Evolutionary conservation across 1,140 invertebrate species (phyloP).

Genomic region (Pygmarrhopalites habei): DNA sequence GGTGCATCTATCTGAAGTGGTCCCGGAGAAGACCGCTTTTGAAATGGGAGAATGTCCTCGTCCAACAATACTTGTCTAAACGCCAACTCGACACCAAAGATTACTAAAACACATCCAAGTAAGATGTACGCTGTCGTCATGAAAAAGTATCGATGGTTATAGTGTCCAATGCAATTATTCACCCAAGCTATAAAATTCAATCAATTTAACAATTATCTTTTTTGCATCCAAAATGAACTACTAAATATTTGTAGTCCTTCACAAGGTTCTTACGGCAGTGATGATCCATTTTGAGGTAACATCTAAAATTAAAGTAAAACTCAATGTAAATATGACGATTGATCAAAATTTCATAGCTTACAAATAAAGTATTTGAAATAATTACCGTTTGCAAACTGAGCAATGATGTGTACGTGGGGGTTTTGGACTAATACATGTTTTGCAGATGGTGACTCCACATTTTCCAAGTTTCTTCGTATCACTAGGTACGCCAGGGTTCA

Average conservation of each 20-base stretch:
- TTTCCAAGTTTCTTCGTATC: constrained; percentile 26
- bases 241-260: too few relatives aligned
- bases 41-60: constrained; percentile 23
- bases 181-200: constrained; percentile 71
- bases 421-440: constrained; percentile 88
- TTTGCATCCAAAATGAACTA: too few relatives aligned
- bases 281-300: constrained; percentile 95
- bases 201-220: too few relatives aligned
- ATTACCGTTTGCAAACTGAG: constrained; percentile 88
- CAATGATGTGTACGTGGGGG: constrained; percentile 84
- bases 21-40: too few relatives aligned
- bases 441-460: constrained; percentile 56
- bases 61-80: constrained; percentile 68
- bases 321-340: too few relatives aligned
- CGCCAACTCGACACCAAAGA: constrained; percentile 78
- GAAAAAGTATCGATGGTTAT: constrained; percentile 90
- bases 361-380: too few relatives aligned
- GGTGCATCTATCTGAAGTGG: background rate
- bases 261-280: constrained; percentile 87
- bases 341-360: too few relatives aligned
- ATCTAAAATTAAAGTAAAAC: too few relatives aligned
- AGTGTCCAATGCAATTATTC: constrained; percentile 93
- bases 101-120: constrained; percentile 75
- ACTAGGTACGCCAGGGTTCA: constrained; percentile 72
- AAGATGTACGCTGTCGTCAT: constrained; percentile 88